A percentile compares a stretch with the other conserved stretches of the same genome.
Conservation (phyloP, 2,888 invertebrate genomes). For the Mesorhabditis belari region DNA sequence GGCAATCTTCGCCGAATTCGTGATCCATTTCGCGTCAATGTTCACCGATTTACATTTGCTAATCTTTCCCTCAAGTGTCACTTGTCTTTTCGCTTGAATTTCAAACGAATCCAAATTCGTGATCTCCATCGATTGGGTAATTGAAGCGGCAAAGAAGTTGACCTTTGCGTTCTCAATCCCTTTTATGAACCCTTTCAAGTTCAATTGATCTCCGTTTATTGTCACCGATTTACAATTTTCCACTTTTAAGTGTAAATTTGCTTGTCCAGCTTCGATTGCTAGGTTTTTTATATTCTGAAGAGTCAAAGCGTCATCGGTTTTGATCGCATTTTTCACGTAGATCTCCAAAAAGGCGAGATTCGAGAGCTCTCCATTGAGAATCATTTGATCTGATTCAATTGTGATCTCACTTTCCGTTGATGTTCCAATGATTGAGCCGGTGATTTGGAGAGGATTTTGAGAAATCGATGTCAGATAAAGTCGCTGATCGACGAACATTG, state of each 20-base stretch:
- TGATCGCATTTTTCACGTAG: not conserved
- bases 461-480: no score
- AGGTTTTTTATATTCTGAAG: not conserved
- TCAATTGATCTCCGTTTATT: not conserved
- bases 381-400: slow-evolving; percentile 16
- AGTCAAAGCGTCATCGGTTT: not conserved
- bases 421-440: slow-evolving; percentile 22
- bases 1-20: slow-evolving; percentile 6
- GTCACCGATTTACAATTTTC: not conserved
- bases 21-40: slow-evolving; percentile 21
- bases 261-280: not conserved
- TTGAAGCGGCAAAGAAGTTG: not conserved
- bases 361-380: slow-evolving; percentile 19
- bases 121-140: not conserved
- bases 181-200: not conserved
- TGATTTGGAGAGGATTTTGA: slow-evolving; percentile 5
- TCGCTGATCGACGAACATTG: not conserved
- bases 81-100: slow-evolving; percentile 1
- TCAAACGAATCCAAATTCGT: not conserved
- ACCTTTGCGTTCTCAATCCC: not conserved
- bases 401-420: slow-evolving; percentile 19
- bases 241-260: not conserved
- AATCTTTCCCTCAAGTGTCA: not conserved
- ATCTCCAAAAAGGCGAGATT: slow-evolving; percentile 3
- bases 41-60: not conserved